Evolutionary conservation across 2,797 vertebrate genomes (phyloP).

Genomic region (Xerus rutilus): DNA sequence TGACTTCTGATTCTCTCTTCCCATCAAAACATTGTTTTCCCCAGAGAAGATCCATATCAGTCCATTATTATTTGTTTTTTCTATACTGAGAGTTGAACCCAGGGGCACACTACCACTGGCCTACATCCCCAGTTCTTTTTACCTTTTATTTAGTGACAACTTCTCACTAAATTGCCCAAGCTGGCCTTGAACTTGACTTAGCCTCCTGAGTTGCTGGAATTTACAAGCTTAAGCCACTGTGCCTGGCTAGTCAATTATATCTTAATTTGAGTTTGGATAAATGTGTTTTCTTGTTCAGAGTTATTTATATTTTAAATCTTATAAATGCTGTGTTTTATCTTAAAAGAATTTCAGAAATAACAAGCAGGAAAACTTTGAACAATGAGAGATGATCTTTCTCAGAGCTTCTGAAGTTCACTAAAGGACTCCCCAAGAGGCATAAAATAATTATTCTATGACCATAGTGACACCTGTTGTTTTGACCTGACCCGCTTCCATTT

Average conservation of each 20-base stretch:
- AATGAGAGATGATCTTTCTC: not conserved
- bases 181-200: no score
- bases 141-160: no score
- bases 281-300: not conserved
- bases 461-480: not conserved
- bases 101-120: no score
- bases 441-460: not conserved
- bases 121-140: not conserved
- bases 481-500: not conserved
- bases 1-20: not conserved
- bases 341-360: not conserved
- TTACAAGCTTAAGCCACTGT: no score
- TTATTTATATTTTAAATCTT: constrained; percentile 12
- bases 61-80: not conserved
- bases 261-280: constrained; percentile 32
- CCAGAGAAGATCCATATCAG: not conserved
- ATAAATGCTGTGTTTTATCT: not conserved
- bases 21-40: not conserved
- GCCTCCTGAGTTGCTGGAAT: no score
- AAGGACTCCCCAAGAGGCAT: not conserved
- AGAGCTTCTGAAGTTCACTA: not conserved
- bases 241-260: not conserved
- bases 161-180: no score
- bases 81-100: no score
- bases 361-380: not conserved